Percentiles rank a stretch among this genome's conserved stretches.
Evolutionary conservation across 1,140 invertebrate genomes (phyloP).

Genomic region (Drosophila equinoxialis): DNA sequence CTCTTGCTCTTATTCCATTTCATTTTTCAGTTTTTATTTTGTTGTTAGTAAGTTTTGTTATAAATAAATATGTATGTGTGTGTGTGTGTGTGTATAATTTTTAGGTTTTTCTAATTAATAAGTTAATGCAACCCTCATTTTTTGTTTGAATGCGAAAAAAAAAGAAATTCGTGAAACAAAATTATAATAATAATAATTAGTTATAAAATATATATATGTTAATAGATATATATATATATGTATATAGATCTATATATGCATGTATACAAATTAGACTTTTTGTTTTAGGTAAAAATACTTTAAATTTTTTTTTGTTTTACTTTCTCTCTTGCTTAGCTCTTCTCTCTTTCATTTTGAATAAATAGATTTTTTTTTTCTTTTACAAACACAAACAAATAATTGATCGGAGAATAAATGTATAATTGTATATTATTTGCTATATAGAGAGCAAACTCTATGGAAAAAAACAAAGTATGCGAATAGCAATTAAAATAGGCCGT

Average conservation of each 20-base stretch:
- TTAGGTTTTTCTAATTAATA: slow-evolving; percentile 55
- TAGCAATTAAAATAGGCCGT: slow-evolving; percentile 28
- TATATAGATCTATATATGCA: slow-evolving; percentile 27
- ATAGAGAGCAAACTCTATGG: slow-evolving; percentile 3
- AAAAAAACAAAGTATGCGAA: background rate
- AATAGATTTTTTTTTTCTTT: slow-evolving; percentile 32
- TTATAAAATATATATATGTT: slow-evolving; percentile 26
- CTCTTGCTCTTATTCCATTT: slow-evolving; percentile 8
- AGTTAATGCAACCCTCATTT: slow-evolving; percentile 66
- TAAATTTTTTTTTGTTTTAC: slow-evolving; percentile 21
- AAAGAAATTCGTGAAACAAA: slow-evolving; percentile 63
- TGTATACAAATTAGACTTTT: slow-evolving; percentile 64
- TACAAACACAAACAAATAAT: slow-evolving; percentile 33
- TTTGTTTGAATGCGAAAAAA: slow-evolving; percentile 57
- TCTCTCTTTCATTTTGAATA: slow-evolving; percentile 44
- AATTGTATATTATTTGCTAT: background rate
- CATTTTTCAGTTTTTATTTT: slow-evolving; percentile 6
- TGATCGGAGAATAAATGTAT: background rate
- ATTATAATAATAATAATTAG: slow-evolving; percentile 38
- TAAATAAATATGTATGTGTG: slow-evolving; percentile 65
- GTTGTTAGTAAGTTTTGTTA: slow-evolving; percentile 52
- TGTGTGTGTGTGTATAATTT: slow-evolving; percentile 43
- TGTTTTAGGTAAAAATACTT: slow-evolving; percentile 68
- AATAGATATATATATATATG: slow-evolving; percentile 50
- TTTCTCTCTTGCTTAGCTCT: slow-evolving; percentile 23